These are phyloP conservation scores for Thysanoteuthis rhombus DNA, from an alignment of 2,888 invertebrate species.

Conservation along the genomic window DNA sequence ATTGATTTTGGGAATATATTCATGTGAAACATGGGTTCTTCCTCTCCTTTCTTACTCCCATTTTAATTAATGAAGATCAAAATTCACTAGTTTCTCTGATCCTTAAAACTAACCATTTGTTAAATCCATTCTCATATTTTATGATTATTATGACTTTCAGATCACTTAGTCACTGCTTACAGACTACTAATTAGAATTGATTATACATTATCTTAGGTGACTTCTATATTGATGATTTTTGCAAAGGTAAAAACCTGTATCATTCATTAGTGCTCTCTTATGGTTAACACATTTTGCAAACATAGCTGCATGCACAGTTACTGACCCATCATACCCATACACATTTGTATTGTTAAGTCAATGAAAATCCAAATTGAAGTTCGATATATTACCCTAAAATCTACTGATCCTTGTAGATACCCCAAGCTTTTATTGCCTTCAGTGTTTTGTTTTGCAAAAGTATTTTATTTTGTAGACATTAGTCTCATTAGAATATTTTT, in stretches of 20 bases:
- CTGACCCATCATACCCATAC: neutral
- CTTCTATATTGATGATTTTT: neutral
- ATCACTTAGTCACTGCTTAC: neutral
- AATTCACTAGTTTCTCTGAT: too few relatives aligned
- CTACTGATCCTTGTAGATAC: neutral
- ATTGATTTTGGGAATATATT: too few relatives aligned
- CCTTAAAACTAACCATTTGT: too few relatives aligned
- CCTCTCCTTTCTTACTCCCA: too few relatives aligned
- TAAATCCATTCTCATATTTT: neutral
- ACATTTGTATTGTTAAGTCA: neutral
- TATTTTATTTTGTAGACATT: neutral
- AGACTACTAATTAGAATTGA: neutral
- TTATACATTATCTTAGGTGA: neutral
- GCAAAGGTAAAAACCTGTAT: neutral
- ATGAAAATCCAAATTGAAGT: neutral
- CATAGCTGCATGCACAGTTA: neutral
- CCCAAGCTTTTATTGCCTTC: neutral
- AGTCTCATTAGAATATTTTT: neutral
- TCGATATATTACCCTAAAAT: neutral
- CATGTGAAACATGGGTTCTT: too few relatives aligned
- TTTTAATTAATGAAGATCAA: too few relatives aligned
- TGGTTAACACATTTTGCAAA: neutral
- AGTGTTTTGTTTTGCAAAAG: neutral
- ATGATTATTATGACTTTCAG: neutral
- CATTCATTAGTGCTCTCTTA: neutral